Base-by-base conservation (phyloP, 2,113 vertebrate species). In the Hemibagrus wyckioides region DNA sequence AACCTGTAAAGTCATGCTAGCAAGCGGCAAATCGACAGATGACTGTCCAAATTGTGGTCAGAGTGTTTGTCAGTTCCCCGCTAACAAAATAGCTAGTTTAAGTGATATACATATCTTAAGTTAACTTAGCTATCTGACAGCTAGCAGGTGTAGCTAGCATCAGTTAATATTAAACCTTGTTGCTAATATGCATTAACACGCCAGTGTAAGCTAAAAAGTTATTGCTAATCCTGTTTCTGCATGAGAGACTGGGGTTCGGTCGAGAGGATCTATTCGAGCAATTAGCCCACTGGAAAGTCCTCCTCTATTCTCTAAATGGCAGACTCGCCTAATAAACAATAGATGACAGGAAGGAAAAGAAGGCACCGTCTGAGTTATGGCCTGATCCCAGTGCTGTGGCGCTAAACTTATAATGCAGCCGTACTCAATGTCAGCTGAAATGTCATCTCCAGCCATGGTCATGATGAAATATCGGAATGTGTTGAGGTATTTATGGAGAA, bases 401-500 rank as follows among this genome's bases (percentile, higher is more conserved):
- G 61, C 79, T 65, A 76, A 80, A 84, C 33, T 85, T 77, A 67
- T 63, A 90, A 85, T 59, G 54, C 59, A 39, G 52, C 77, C 80
- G 82, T 65, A 88, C 80, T 83, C 63, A 87, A 88, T 82, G 88
- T 69, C 71, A 85, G 59, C 82, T 81, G 44, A 91, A 91, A 91
- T 89, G 88, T 82, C 90, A 91, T 71, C 85, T 80, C 67, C 82
- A 86, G 82, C 82, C 63, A 80, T 54, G 82, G 84, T 73, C 82
- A 73, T 84, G 85, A 89, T 56, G 67, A 88, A 89, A 88, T 89
- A 88, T 84, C 86, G 82, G 85, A 89, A 86, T 89, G 84, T 88
- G 81, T 88, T 84, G 86, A 86, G 88, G 85, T 91, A 91, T 91
- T 91, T 91, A 82, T 30, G 36, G 88, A 88, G 90, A 89, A 89